Evolutionary conservation across 2,888 invertebrate genomes (phyloP), one percentile per base, ranked within the genome.

Genomic region (Drosophila phalerata): DNA sequence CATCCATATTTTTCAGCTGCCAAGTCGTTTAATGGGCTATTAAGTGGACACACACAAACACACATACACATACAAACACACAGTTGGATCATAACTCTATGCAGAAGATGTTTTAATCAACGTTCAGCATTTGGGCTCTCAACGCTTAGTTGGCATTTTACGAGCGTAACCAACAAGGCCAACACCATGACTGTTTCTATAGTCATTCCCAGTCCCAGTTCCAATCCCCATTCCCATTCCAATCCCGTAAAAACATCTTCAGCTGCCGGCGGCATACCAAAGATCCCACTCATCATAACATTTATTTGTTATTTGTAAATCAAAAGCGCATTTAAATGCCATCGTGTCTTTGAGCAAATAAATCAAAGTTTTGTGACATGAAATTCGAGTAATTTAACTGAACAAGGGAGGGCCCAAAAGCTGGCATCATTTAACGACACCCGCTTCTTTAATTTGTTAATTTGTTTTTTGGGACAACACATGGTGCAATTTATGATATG

Each of bases 291-390:
- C 88, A 85, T 85, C 84, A 87, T 79, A 89, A 88, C 85, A 71
- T 89, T 81, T 88, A 85, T 89, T 88, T 85, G 84, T 89, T 85
- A 89, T 89, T 88, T 89, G 84, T 87, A 89, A 87, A 89, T 85
- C 85, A 88, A 88, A 84, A 87, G 74, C 77, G 74, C 70, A 79
- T 89, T 89, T 85, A 85, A 85, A 85, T 85, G 88, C 86, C 83
- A 74, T 45, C 67, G 37, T 67, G 71, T 67, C 62, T 71, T 65
- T 49, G 67, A 55, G 69, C 64, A 55, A 83, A 85, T 85, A 85
- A 85, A 85, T 85, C 85, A 89, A 62, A 37, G 74, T 73, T 75
- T 66, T 86, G 90, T 85, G 90, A 88, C 85, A 88, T 57, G 87
- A 88, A 78, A 85, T 89, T 86, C 81, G 73, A 89, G 88, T 67